phyloP scores from a whole-genome alignment of 2,888 invertebrate species.

The Salticus scenicus region DNA sequence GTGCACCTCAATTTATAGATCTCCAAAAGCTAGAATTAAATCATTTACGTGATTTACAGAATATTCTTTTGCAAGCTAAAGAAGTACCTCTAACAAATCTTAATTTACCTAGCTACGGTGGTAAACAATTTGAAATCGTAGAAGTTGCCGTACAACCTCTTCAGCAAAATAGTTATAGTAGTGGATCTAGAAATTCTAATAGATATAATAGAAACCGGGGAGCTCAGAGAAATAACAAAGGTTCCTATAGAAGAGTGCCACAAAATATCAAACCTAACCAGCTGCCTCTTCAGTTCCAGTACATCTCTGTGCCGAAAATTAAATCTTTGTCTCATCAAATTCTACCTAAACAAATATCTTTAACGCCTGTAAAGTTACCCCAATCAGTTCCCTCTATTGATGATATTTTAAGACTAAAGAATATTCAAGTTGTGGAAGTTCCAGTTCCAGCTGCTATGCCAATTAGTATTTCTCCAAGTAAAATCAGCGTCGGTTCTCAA shows the following conservation, averaged over 20 bases:
- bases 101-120: conserved; percentile 12
- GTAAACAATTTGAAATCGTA: conserved; percentile 43
- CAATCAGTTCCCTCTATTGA: conserved; percentile 26
- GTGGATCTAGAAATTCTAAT: background rate
- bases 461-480: conserved; percentile 9
- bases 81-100: conserved; percentile 35
- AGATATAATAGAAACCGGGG: background rate
- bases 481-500: conserved; percentile 20
- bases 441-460: conserved; percentile 21
- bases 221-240: conserved; percentile 11
- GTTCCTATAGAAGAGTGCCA: conserved; percentile 11
- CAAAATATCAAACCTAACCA: conserved; percentile 34
- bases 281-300: conserved; percentile 37
- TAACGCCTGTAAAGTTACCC: conserved; percentile 41
- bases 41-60: conserved; percentile 39
- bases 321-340: conserved; percentile 21
- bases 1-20: conserved; percentile 26
- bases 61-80: conserved; percentile 30
- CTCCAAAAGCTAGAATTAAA: conserved; percentile 34
- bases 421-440: conserved; percentile 55
- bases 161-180: conserved; percentile 11
- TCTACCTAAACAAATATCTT: conserved; percentile 28
- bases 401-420: conserved; percentile 39
- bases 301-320: conserved; percentile 32
- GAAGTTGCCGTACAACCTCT: conserved; percentile 31